Percentiles rank a stretch among this genome's conserved stretches.
phyloP scores from a whole-genome alignment of 2,888 invertebrate species.

The Caenorhabditis doughertyi region DNA sequence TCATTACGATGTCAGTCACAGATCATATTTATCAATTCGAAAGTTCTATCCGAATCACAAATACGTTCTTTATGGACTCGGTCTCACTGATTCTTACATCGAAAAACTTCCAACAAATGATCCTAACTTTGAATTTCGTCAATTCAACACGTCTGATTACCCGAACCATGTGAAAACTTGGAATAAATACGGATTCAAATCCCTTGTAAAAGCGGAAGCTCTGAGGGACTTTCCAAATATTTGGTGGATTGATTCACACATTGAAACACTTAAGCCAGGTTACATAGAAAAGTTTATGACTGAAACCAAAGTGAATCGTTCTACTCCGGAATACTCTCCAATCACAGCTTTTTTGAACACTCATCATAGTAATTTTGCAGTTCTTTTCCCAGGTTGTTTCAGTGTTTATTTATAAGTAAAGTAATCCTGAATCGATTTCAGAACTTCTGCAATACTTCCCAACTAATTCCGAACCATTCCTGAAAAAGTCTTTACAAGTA shows the following conservation, averaged over 20 bases:
- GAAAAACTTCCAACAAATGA: conserved; percentile 1
- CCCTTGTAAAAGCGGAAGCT: conserved; percentile 29
- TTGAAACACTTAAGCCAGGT: not conserved
- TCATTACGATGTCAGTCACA: conserved; percentile 13
- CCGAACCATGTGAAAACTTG: not conserved
- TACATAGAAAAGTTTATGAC: not conserved
- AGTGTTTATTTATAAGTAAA: too few relatives aligned
- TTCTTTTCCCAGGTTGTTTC: not conserved
- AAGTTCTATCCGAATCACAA: conserved; percentile 38
- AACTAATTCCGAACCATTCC: not conserved
- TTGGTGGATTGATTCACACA: conserved; percentile 37
- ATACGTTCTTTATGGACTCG: conserved; percentile 26
- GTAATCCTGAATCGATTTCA: too few relatives aligned
- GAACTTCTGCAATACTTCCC: not conserved
- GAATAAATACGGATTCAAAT: conserved; percentile 13
- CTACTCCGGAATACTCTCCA: not conserved
- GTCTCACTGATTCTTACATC: not conserved
- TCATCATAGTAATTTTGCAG: conserved; percentile 4
- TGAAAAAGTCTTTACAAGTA: not conserved
- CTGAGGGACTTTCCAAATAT: conserved; percentile 18
- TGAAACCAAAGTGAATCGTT: not conserved
- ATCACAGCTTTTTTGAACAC: not conserved
- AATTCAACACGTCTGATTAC: not conserved
- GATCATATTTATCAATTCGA: conserved; percentile 9
- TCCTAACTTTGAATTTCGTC: conserved; percentile 14